These are phyloP conservation scores for Laticauda laticaudata DNA, from an alignment of 2,113 vertebrate species.

Conservation along the genomic window DNA sequence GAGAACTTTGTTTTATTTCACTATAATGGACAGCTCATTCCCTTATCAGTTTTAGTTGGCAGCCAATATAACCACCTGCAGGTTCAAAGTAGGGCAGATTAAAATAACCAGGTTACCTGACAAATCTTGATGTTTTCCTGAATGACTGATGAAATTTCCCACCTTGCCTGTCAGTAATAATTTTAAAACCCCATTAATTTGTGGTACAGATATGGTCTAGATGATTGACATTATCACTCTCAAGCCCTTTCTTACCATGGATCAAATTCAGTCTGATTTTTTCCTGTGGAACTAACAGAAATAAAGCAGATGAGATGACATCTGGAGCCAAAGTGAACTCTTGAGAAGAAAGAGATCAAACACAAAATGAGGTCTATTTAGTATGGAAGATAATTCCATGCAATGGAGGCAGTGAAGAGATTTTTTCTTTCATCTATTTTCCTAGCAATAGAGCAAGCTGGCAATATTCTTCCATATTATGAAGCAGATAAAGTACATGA, in stretches of 20 bases:
- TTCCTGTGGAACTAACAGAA: neutral
- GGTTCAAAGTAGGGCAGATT: neutral
- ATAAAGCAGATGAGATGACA: neutral
- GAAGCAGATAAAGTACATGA: neutral
- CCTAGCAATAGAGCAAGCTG: neutral
- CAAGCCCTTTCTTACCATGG: neutral
- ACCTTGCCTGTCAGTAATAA: neutral
- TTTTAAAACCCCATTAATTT: neutral
- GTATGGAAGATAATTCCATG: neutral
- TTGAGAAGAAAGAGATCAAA: neutral
- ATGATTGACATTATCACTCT: neutral
- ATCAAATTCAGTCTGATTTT: neutral
- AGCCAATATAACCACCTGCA: neutral
- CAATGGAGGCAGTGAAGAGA: neutral
- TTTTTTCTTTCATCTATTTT: neutral
- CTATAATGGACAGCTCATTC: neutral
- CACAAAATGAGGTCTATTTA: neutral
- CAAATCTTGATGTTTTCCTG: neutral
- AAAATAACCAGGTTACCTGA: neutral
- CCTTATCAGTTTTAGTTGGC: neutral
- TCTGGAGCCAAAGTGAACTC: neutral
- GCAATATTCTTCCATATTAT: neutral
- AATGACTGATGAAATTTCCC: neutral
- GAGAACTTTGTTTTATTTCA: neutral
- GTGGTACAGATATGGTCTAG: neutral